Base-by-base conservation (phyloP, 2,888 invertebrate species). In the Netelia inedita region DNA sequence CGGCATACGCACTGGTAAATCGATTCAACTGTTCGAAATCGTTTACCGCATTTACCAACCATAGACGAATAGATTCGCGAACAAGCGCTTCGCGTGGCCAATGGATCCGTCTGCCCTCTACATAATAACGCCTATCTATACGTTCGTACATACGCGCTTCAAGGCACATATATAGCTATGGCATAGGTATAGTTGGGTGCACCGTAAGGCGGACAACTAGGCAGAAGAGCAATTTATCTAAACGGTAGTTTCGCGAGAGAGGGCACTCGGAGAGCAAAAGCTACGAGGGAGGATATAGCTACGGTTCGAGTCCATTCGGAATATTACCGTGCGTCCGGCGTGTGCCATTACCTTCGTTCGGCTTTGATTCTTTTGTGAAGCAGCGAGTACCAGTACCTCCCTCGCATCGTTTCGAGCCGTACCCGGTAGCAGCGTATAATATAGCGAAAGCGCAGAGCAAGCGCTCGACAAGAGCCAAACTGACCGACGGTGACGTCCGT, bases 161-260 rank as follows among this genome's bases (percentile, higher is more conserved):
- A 9, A 65, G 3, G 21, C 21, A 66, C 6, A 66, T 46, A 66
- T 19, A 66, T 46, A 46, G 16, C 23, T 41, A 28, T 23, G 43
- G 43, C 57, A 59, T 63, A 68, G 68, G 50, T 53, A 72, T 46
- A 71, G 10, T 57, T 57, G 71, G 41, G 9, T 19, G 1, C n/a
- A 61, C n/a, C 21, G 66, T 23, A 79, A 57, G 28, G 65, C 41
- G 41, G n/a, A 68, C 78, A 71, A 50, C 72, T 75, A 85, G 86
- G 87, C 88, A 82, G 78, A 86, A 87, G 90, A 87, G 90, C 91
- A 91, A 91, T 91, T 91, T 91, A 90, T 90, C 89, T 89, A 90
- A 91, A 89, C 88, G 89, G 84, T 87, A 87, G 89, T 87, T 89
- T 89, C 87, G 86, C 80, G 85, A 88, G 85, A 79, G 85, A 88